A percentile compares a stretch with the other conserved stretches of the same genome.
Conservation (phyloP, 2,888 invertebrate genomes). For the Pristionchus mayeri region DNA sequence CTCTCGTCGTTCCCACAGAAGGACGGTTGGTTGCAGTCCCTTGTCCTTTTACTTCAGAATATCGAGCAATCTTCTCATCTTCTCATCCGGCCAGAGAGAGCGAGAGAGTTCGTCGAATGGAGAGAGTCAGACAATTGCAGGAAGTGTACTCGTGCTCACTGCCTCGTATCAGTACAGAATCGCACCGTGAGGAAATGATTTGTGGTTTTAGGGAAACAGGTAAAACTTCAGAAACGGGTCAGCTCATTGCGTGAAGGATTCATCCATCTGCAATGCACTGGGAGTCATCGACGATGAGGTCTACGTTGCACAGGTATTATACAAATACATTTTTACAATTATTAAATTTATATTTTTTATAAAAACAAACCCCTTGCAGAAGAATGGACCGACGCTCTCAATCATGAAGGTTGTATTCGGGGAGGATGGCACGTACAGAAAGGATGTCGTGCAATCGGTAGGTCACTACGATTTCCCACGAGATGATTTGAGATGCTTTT, state of each 20-base stretch:
- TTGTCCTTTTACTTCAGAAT: not conserved
- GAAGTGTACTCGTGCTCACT: not conserved
- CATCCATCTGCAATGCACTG: not conserved
- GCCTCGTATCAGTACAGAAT: constrained; percentile 4
- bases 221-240: not conserved
- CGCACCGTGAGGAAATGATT: not conserved
- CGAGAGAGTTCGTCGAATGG: too few species aligned
- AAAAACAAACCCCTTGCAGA: too few species aligned
- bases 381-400: not conserved
- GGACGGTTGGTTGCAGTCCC: not conserved
- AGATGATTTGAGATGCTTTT: too few species aligned
- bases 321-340: too few species aligned
- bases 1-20: not conserved
- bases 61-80: not conserved
- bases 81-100: too few species aligned
- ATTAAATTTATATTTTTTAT: too few species aligned
- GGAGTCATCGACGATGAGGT: not conserved
- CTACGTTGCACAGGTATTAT: not conserved
- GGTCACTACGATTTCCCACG: not conserved
- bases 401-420: not conserved
- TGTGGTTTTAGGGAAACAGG: not conserved
- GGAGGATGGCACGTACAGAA: not conserved
- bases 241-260: not conserved
- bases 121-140: too few species aligned
- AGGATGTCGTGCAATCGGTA: not conserved